These are phyloP conservation scores for Zhuqinia jingwanae DNA, from an alignment of 2,888 invertebrate genomes.

Conservation along the genomic window DNA sequence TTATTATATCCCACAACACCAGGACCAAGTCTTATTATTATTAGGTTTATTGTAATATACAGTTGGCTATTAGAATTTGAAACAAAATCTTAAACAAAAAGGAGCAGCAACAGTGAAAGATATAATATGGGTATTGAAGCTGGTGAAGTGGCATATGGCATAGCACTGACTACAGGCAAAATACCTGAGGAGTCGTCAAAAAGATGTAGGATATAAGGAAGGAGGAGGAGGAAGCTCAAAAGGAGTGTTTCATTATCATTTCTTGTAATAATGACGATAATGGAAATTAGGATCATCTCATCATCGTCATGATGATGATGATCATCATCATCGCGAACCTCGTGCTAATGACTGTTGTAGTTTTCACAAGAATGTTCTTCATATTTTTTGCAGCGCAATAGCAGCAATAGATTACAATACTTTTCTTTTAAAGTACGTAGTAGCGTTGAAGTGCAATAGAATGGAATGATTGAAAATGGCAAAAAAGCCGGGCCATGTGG, in stretches of 20 bases:
- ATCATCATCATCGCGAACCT: background rate
- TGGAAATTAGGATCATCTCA: background rate
- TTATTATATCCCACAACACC: conserved; percentile 18
- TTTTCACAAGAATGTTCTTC: background rate
- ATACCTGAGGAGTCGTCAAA: conserved; percentile 16
- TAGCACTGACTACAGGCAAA: background rate
- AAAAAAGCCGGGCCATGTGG: conserved; percentile 67
- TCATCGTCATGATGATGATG: conserved; percentile 10
- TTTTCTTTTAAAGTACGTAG: too few relatives aligned
- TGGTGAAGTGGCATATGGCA: background rate
- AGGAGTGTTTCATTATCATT: conserved; percentile 57
- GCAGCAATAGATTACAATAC: background rate
- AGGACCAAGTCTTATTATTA: background rate
- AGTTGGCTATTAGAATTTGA: too few relatives aligned
- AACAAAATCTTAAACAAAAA: too few relatives aligned
- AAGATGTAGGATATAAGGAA: conserved; percentile 36
- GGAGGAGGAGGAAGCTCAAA: conserved; percentile 53
- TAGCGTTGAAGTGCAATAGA: background rate
- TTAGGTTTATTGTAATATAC: too few relatives aligned
- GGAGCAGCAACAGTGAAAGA: too few relatives aligned
- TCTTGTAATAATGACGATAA: conserved; percentile 27
- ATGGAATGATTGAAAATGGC: background rate
- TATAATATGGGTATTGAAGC: background rate
- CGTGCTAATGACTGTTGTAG: background rate
- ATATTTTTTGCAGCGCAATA: background rate